Conservation (phyloP, 2,113 vertebrate genomes). For the Ciconia maguari region DNA sequence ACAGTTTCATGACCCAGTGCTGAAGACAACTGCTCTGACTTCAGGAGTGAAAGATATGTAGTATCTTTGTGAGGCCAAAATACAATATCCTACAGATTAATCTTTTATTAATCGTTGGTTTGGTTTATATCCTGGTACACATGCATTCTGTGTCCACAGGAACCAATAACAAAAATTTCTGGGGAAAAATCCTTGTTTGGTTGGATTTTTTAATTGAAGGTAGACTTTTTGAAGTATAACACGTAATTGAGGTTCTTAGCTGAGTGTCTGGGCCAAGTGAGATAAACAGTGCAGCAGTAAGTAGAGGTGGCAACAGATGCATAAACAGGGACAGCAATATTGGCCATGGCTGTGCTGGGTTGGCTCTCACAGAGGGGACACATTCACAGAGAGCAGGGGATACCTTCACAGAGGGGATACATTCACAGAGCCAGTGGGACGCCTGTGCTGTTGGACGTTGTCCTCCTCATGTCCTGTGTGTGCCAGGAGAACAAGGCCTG, state of each 20-base stretch:
- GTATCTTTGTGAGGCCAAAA: background rate
- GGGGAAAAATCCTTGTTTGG: background rate
- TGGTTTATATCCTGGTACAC: background rate
- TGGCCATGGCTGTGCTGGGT: background rate
- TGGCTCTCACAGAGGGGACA: background rate
- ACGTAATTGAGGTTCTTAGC: background rate
- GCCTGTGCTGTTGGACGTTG: background rate
- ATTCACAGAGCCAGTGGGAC: background rate
- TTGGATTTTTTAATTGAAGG: background rate
- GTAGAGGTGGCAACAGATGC: background rate
- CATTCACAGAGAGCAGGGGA: background rate
- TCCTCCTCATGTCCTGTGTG: rapidly evolving
- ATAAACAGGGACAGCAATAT: background rate
- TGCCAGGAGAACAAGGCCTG: background rate
- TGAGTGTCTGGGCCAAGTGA: background rate
- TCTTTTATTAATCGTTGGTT: background rate
- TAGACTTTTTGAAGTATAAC: background rate
- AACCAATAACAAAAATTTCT: background rate
- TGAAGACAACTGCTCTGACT: background rate
- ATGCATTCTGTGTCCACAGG: background rate
- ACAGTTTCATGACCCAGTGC: background rate
- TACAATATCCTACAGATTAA: background rate
- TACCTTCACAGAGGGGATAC: no score
- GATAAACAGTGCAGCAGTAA: background rate
- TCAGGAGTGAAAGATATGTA: background rate